These are phyloP conservation scores for Pomatostomus ruficeps DNA, from an alignment of 2,113 vertebrate species.

Conservation along the genomic window DNA sequence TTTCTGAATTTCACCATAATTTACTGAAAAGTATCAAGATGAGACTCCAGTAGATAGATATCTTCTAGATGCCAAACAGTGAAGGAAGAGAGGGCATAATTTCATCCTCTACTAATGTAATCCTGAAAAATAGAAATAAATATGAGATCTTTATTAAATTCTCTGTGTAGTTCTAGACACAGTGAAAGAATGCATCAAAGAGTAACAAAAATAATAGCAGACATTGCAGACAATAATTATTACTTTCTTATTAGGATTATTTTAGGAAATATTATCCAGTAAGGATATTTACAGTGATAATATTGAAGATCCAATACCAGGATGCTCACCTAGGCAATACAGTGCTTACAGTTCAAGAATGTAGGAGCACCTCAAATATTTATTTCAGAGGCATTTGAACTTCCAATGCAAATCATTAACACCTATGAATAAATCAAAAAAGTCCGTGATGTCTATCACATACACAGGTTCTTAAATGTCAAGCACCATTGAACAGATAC, in stretches of 20 bases:
- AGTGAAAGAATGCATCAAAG: not conserved
- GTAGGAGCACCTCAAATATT: not conserved
- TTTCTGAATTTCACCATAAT: not conserved
- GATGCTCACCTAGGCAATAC: not conserved
- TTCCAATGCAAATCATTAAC: not conserved
- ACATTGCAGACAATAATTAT: not conserved
- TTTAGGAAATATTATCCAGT: not conserved
- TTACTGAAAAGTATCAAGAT: not conserved
- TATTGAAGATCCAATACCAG: not conserved
- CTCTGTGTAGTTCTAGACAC: not conserved
- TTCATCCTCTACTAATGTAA: not conserved
- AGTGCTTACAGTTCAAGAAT: not conserved
- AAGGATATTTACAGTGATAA: not conserved
- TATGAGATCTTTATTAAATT: not conserved
- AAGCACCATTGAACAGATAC: not conserved
- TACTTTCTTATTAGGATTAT: not conserved
- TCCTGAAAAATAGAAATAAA: not conserved
- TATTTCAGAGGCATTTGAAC: not conserved
- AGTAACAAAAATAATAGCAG: not conserved
- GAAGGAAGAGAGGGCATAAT: not conserved
- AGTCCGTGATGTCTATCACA: not conserved
- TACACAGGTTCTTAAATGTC: not conserved
- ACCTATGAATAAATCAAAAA: not conserved
- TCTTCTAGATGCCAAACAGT: not conserved
- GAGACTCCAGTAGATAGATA: not conserved